Evolutionary conservation across 2,797 vertebrate species (phyloP), one percentile per base, ranked within the genome.

Genomic region (Myotis vivesi): DNA sequence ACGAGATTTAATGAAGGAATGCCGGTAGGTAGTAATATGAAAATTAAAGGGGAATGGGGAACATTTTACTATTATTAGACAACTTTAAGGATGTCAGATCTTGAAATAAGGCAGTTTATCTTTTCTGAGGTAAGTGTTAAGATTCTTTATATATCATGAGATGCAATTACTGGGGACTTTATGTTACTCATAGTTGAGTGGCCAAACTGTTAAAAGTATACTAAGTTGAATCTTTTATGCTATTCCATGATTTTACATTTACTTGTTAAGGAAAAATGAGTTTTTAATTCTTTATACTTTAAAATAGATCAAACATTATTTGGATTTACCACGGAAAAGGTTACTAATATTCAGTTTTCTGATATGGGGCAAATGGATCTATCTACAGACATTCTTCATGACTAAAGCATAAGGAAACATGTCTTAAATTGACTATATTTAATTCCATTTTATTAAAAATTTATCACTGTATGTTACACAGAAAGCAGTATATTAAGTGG

Each of bases 201-300:
- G 23, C 3, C 62, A 82, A 36, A 59, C 25, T 76, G 8, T 86
- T 71, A 71, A 55, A 91, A 22, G 7, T 53, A 79, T n/a, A 76
- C 1, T n/a, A 28, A 72, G 0, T 4, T 86, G 33, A 95, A 62
- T 87, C 6, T 87, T 77, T 11, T 6, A 77, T 73, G n/a, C 11
- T 30, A 0, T 64, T 55, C 38, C 53, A 16, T 75, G 33, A 86
- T 85, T 85, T 81, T 10, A 11, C 44, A 71, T 83, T 77, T 81
- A 36, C 25, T 72, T 83, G 16, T 46, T 89, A 17, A 53, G 41
- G 62, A 84, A 59, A 3, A 64, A 53, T 66, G 17, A 57, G 15
- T 93, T 95, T 94, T 94, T 30, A 66, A 68, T 22, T 91, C 6
- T 93, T 89, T 17, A 33, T 15, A 30, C n/a, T 71, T 71, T 17